Evolutionary conservation across 2,888 invertebrate genomes (phyloP).

Genomic region (Cephus nigrinus): DNA sequence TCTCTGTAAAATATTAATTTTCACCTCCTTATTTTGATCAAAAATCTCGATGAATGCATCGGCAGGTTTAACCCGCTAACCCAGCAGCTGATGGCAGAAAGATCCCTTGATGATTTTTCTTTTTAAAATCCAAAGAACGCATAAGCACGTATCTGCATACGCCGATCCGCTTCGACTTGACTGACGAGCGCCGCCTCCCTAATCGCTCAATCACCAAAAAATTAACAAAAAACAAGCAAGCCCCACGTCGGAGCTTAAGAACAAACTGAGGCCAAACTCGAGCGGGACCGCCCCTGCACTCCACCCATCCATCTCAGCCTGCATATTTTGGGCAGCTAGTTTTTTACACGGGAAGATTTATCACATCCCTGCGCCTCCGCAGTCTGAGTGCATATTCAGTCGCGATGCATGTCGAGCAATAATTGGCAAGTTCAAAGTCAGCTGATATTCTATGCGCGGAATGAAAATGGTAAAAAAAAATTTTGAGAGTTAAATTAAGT

Average conservation of each 20-base stretch:
- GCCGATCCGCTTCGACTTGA: slow-evolving; percentile 43
- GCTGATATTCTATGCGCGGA: background rate
- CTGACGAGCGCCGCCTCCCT: slow-evolving; percentile 55
- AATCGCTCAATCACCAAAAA: slow-evolving; percentile 60
- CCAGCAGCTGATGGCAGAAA: slow-evolving; percentile 15
- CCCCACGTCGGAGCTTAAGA: slow-evolving; percentile 28
- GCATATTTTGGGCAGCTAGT: slow-evolving; percentile 57
- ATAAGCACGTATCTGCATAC: slow-evolving; percentile 38
- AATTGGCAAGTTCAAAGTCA: background rate
- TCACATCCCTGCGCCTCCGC: slow-evolving; percentile 35
- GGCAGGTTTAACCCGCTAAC: slow-evolving; percentile 9
- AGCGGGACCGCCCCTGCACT: slow-evolving; percentile 57
- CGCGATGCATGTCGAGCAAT: background rate
- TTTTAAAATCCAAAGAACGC: slow-evolving; percentile 12
- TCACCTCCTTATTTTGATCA: background rate
- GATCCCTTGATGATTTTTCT: slow-evolving; percentile 10
- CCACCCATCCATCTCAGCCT: slow-evolving; percentile 60
- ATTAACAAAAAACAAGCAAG: slow-evolving; percentile 46
- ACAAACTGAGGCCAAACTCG: slow-evolving; percentile 49
- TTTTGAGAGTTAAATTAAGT: background rate
- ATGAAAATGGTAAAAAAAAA: background rate
- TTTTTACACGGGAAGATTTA: slow-evolving; percentile 56
- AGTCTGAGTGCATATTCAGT: background rate
- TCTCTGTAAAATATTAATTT: background rate
- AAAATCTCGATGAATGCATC: background rate